Evolutionary conservation across 2,888 invertebrate species (phyloP).

Genomic region (Pristionchus exspectatus): DNA sequence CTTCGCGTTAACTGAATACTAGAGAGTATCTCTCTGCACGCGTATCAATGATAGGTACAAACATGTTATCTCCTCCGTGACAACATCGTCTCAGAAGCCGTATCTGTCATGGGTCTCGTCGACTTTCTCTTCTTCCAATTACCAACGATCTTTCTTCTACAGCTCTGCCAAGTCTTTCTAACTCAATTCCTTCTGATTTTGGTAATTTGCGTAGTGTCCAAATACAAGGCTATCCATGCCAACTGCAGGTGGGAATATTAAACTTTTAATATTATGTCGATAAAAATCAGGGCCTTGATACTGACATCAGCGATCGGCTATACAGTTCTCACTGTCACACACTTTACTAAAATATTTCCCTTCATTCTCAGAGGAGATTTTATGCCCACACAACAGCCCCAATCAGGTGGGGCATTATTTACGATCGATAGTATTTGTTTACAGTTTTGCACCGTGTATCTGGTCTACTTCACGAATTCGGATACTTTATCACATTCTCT

Average conservation of each 20-base stretch:
- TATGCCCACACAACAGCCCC: background rate
- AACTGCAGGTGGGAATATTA: background rate
- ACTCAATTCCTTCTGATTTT: conserved; percentile 4
- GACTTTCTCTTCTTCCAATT: conserved; percentile 24
- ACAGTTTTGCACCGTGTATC: background rate
- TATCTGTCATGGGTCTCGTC: background rate
- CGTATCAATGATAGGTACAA: background rate
- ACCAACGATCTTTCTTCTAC: background rate
- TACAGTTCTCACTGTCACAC: background rate
- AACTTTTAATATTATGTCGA: background rate
- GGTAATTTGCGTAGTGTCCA: background rate
- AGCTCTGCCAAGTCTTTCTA: background rate
- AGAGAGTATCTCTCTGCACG: background rate
- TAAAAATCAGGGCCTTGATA: background rate
- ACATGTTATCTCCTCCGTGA: background rate
- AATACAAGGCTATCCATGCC: conserved; percentile 14
- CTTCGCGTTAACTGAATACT: background rate
- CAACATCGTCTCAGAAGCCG: background rate
- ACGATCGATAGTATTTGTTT: background rate
- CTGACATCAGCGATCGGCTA: background rate
- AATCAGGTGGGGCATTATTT: background rate
- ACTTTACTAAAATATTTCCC: background rate
- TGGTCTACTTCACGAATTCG: background rate
- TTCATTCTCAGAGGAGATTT: background rate
- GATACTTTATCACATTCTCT: background rate